Conservation (phyloP, 1,140 invertebrate genomes). For the Philaenus spumarius region DNA sequence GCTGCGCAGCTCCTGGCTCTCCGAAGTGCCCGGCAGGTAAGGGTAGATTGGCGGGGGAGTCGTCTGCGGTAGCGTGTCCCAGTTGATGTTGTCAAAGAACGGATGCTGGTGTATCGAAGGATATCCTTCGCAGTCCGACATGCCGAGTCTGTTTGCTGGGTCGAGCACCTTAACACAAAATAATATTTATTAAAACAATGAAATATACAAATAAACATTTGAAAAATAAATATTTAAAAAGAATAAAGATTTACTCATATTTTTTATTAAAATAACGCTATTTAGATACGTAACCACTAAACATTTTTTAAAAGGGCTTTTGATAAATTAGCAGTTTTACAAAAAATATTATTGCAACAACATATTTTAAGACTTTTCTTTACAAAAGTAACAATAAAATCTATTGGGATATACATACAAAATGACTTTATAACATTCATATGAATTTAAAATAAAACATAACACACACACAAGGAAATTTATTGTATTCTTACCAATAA, state of each 20-base stretch:
- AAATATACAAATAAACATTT: constrained; percentile 1
- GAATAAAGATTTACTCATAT: too few species aligned
- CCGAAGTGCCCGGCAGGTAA: constrained; percentile 69
- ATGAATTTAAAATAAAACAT: too few species aligned
- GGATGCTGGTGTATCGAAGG: constrained; percentile 74
- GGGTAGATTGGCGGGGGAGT: constrained; percentile 79
- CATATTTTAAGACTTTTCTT: too few species aligned
- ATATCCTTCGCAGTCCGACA: constrained; percentile 68
- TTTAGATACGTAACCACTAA: too few species aligned
- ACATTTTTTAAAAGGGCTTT: too few species aligned
- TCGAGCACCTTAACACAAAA: constrained; percentile 53
- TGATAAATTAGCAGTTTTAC: too few species aligned
- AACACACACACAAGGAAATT: too few species aligned
- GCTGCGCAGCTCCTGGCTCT: constrained; percentile 59
- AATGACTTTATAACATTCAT: too few species aligned
- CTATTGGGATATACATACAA: too few species aligned
- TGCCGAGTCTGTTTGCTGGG: constrained; percentile 73
- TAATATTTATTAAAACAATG: constrained; percentile 2
- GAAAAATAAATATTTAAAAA: neutral
- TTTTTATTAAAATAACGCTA: too few species aligned
- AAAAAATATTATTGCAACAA: too few species aligned
- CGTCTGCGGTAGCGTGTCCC: constrained; percentile 68
- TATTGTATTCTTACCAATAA: constrained; percentile 67
- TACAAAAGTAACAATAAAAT: too few species aligned
- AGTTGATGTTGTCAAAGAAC: constrained; percentile 81